Evolutionary conservation across 2,797 vertebrate species (phyloP).

Genomic region (Pelochelys cantorii): DNA sequence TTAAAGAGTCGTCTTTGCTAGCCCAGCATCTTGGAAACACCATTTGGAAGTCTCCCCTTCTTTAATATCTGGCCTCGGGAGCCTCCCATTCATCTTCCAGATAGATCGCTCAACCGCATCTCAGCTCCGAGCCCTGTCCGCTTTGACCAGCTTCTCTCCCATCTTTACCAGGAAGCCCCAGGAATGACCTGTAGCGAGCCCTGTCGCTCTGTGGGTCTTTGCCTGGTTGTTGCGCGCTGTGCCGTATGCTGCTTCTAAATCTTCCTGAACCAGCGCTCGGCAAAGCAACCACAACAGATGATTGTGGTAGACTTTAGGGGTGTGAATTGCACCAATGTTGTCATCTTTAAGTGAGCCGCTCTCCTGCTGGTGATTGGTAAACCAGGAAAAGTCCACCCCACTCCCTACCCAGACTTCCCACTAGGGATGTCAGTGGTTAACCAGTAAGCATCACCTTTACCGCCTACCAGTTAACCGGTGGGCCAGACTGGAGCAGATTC

Average conservation of each 20-base stretch:
- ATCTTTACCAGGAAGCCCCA: rapidly evolving
- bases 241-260: background rate
- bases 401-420: background rate
- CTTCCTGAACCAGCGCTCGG: background rate
- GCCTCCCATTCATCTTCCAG: background rate
- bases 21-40: background rate
- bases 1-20: background rate
- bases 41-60: background rate
- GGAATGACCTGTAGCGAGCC: background rate
- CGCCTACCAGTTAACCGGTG: too few relatives aligned
- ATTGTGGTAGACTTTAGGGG: background rate
- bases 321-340: background rate
- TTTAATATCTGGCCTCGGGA: background rate
- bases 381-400: background rate
- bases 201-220: background rate
- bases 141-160: background rate
- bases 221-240: background rate
- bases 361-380: background rate
- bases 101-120: background rate
- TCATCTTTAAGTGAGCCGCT: background rate
- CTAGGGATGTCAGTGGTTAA: too few relatives aligned
- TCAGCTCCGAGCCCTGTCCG: background rate
- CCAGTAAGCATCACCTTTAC: too few relatives aligned
- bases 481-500: too few relatives aligned
- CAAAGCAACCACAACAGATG: background rate